Base-by-base conservation (phyloP, 2,888 invertebrate species). In the Heterodera filipjevi region DNA sequence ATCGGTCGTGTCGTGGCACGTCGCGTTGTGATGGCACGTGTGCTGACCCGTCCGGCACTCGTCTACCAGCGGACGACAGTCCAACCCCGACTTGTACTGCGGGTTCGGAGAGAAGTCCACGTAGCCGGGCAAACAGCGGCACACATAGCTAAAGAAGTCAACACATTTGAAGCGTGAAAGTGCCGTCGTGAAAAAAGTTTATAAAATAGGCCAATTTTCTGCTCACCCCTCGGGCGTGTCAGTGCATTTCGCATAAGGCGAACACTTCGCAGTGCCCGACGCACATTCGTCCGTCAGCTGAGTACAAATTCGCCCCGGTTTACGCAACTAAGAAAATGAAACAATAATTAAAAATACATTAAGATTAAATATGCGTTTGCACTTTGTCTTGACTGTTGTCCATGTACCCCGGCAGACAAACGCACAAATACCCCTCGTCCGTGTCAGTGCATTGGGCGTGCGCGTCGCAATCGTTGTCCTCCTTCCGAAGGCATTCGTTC, bases 221-320 rank as follows among this genome's bases (percentile, higher is more conserved):
- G 46, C 16, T 1, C 49, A 66, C 80, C 82, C n/a, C 83, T 85
- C 53, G 6, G 93, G 92, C 12, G 87, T 89, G 72, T 89, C 87
- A 8, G 87, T 86, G 79, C 89, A 89, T 22, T 86, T 49, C 2
- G 89, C 89, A 77, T 89, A 82, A 0, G 86, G 84, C 27, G 87
- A 87, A 81, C 89, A 89, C 71, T 81, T 80, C 44, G 85, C 81
- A 6, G 81, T 81, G 46, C 87, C 86, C 68, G 87, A 85, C 6
- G 82, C 73, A 75, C 89, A 89, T 79, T 89, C 89, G 76, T 89
- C 87, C 71, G 84, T 83, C 71, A 82, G 82, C 30, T 85, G 86
- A 3, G 86, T 82, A 80, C 89, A 89, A 1, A 86, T 74, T 35
- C 89, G 80, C 72, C 89, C 89, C 10, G 89, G 87, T 74, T 79